phyloP scores from a whole-genome alignment of 2,797 vertebrate species.

The Podargus strigoides region DNA sequence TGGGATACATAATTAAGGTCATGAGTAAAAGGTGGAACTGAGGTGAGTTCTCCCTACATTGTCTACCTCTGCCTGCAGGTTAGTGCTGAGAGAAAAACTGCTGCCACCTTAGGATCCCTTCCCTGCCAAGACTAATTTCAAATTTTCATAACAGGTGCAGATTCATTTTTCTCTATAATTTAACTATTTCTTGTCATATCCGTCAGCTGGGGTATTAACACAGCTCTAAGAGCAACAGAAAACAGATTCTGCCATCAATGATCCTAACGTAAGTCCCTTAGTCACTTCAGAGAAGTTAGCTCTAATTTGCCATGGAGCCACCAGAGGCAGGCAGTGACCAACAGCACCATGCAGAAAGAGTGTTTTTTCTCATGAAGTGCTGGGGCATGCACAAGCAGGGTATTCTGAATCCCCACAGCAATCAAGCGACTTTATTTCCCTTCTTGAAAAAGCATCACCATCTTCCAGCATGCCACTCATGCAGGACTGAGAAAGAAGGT shows the following conservation, averaged over 20 bases:
- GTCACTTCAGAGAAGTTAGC: background rate
- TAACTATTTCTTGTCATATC: background rate
- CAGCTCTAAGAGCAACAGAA: background rate
- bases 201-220: background rate
- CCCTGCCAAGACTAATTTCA: background rate
- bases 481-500: background rate
- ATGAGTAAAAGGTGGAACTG: background rate
- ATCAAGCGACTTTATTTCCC: background rate
- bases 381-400: background rate
- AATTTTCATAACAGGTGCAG: background rate
- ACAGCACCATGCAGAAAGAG: background rate
- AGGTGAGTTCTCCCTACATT: background rate
- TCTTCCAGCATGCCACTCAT: background rate
- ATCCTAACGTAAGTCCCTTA: background rate
- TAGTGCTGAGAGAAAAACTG: background rate
- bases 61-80: background rate
- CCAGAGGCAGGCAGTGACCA: background rate
- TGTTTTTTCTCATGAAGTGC: accelerated
- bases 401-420: background rate
- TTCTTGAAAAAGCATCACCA: background rate
- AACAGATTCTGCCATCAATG: background rate
- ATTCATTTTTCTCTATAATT: background rate
- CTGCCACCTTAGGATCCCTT: background rate
- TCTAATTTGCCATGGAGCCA: background rate
- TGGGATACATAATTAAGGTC: background rate